These are phyloP conservation scores for Nemotelus nigrinus DNA, from an alignment of 2,888 invertebrate genomes.

Conservation along the genomic window DNA sequence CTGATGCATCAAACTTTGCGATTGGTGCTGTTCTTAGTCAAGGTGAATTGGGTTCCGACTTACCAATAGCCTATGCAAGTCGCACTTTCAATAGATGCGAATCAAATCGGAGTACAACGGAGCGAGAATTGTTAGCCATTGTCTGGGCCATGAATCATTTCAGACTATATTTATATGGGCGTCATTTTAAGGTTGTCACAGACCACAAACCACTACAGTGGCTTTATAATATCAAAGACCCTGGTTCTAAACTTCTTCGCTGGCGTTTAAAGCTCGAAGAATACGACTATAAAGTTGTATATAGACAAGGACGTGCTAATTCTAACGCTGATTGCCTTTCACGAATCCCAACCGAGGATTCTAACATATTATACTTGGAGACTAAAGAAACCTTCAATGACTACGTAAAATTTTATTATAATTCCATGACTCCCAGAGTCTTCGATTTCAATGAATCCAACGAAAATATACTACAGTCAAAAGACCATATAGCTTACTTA, in stretches of 20 bases:
- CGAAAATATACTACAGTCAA: neutral
- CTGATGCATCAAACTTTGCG: slow-evolving; percentile 2
- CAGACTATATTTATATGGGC: neutral
- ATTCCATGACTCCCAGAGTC: neutral
- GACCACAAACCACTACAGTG: slow-evolving; percentile 11
- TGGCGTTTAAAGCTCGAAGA: neutral
- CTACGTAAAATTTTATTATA: slow-evolving; percentile 7
- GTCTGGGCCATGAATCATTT: neutral
- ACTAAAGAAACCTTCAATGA: slow-evolving; percentile 16
- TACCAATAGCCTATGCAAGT: neutral
- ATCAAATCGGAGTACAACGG: neutral
- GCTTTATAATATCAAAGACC: slow-evolving; percentile 3
- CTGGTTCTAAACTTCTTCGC: neutral
- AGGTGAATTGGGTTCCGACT: neutral
- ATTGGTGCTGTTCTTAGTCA: no score
- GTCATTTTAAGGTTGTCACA: neutral
- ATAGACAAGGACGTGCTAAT: neutral
- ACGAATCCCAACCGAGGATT: neutral
- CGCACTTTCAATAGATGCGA: neutral
- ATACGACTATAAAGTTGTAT: slow-evolving; percentile 4
- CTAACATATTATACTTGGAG: neutral
- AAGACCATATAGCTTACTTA: no score
- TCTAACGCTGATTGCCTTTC: neutral
- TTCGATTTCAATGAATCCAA: slow-evolving; percentile 13
- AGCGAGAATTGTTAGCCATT: slow-evolving; percentile 1